A percentile compares a stretch with the other conserved stretches of the same genome.
Conservation (phyloP, 2,113 vertebrate genomes). For the Podiceps cristatus region DNA sequence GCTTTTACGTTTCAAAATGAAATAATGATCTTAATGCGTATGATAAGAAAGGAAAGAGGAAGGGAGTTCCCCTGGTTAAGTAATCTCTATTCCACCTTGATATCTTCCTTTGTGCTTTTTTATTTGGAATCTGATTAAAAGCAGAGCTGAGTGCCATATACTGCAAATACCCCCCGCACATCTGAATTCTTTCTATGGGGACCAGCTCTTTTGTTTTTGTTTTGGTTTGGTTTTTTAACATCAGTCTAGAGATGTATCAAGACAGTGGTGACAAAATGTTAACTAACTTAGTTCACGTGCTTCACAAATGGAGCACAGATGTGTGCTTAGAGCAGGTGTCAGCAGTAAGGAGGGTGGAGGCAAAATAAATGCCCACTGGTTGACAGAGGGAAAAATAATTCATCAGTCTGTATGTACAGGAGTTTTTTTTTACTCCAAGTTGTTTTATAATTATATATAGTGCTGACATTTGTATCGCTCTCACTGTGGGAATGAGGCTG, state of each 20-base stretch:
- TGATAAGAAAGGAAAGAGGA: slow-evolving; percentile 71
- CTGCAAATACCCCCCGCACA: neutral
- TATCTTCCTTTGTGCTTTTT: slow-evolving; percentile 50
- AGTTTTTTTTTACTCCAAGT: neutral
- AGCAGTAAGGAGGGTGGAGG: neutral
- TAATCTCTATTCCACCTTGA: slow-evolving; percentile 67
- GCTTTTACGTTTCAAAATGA: slow-evolving; percentile 56
- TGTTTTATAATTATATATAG: neutral
- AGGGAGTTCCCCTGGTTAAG: slow-evolving; percentile 59
- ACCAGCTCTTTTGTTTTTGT: neutral
- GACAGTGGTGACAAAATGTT: neutral
- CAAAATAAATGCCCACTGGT: neutral
- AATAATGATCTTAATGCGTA: slow-evolving; percentile 28
- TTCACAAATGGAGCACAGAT: neutral
- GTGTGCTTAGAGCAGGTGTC: neutral
- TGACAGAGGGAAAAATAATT: neutral
- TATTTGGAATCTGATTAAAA: slow-evolving; percentile 58
- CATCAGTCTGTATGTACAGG: neutral
- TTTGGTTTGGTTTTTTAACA: neutral
- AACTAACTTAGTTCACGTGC: neutral
- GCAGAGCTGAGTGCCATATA: neutral
- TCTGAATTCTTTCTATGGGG: neutral
- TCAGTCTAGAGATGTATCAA: neutral
- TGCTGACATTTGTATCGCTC: neutral
- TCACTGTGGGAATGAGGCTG: neutral